Conservation (phyloP, 23 tunicate genomes). For the Phallusia fumigata region DNA sequence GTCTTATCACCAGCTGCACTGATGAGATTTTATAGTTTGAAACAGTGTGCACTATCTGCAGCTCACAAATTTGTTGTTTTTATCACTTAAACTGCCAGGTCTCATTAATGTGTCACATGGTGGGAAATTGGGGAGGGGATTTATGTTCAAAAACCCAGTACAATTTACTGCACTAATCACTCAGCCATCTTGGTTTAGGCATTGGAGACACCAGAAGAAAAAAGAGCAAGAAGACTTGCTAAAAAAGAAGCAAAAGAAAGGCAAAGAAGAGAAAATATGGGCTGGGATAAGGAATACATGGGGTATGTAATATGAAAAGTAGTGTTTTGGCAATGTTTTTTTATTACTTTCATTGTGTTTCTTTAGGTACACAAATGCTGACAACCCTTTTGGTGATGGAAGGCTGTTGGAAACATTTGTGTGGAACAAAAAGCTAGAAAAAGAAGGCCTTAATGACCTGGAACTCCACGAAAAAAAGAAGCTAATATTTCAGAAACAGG, state of each 20-base stretch:
- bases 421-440: constrained; percentile 95
- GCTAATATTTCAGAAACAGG: constrained; percentile 74
- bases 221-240: constrained; percentile 84
- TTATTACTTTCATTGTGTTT: neutral
- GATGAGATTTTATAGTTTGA: too few relatives aligned
- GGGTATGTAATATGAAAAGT: constrained; percentile 40
- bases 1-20: too few relatives aligned
- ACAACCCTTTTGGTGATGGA: constrained; percentile 99
- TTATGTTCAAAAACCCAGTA: too few relatives aligned
- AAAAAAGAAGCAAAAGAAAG: constrained; percentile 92
- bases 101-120: too few relatives aligned
- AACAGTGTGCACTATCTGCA: too few relatives aligned
- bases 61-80: too few relatives aligned
- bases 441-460: constrained; percentile 77
- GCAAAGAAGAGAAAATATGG: constrained; percentile 89
- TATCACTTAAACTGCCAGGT: too few relatives aligned
- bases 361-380: constrained; percentile 82
- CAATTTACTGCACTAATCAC: too few relatives aligned
- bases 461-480: constrained; percentile 76
- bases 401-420: constrained; percentile 94
- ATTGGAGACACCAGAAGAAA: constrained; percentile 92
- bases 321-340: neutral
- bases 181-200: constrained; percentile 61
- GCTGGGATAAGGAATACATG: constrained; percentile 97
- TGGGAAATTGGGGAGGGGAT: too few relatives aligned